Conservation (phyloP, 2,888 invertebrate species). For the Xiphydria camelus region DNA sequence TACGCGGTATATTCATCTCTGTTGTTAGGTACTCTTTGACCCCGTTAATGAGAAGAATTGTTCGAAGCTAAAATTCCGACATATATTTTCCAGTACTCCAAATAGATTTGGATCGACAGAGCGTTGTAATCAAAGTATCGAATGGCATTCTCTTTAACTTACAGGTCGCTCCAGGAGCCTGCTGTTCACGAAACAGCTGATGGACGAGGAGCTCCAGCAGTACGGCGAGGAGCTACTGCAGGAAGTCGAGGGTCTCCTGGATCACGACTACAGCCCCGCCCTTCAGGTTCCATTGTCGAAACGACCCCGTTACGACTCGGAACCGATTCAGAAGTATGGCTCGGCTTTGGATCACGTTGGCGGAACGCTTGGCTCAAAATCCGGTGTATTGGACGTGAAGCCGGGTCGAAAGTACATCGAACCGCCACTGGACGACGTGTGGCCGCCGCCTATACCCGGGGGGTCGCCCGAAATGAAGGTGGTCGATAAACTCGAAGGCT, state of each 20-base stretch:
- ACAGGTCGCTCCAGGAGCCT: slow-evolving; percentile 53
- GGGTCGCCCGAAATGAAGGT: slow-evolving; percentile 28
- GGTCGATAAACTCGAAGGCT: slow-evolving; percentile 43
- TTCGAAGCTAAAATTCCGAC: too few relatives aligned
- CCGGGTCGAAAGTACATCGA: slow-evolving; percentile 59
- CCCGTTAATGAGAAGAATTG: too few relatives aligned
- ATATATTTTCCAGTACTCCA: too few relatives aligned
- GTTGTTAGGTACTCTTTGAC: too few relatives aligned
- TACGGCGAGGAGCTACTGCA: slow-evolving; percentile 51
- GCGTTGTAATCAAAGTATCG: too few relatives aligned
- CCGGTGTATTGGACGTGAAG: slow-evolving; percentile 25
- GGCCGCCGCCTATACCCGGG: slow-evolving; percentile 61
- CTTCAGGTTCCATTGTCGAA: slow-evolving; percentile 44
- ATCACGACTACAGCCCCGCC: slow-evolving; percentile 51
- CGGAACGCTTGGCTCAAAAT: slow-evolving; percentile 31
- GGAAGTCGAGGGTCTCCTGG: slow-evolving; percentile 49
- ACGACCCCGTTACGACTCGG: slow-evolving; percentile 42
- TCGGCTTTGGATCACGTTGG: slow-evolving; percentile 35
- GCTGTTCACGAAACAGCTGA: slow-evolving; percentile 47
- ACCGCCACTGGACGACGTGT: slow-evolving; percentile 65
- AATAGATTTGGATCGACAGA: too few relatives aligned
- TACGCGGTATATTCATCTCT: too few relatives aligned
- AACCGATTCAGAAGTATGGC: slow-evolving; percentile 31
- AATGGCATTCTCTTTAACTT: too few relatives aligned
- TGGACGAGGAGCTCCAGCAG: slow-evolving; percentile 50